phyloP scores from a whole-genome alignment of 2,888 invertebrate species.

The Uloborus plumipes region DNA sequence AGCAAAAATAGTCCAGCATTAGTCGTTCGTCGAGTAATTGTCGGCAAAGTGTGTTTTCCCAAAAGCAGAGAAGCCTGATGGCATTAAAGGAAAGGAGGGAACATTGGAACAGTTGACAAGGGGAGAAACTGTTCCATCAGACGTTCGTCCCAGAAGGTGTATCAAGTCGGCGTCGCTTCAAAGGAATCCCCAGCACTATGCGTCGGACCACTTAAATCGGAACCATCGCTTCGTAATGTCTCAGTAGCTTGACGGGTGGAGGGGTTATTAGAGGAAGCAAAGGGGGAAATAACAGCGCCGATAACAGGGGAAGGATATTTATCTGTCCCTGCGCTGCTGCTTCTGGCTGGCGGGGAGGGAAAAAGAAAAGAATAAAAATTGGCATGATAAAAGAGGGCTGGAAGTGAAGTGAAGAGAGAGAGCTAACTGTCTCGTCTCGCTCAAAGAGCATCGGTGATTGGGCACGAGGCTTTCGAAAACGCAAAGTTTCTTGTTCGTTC shows the following conservation, averaged over 20 bases:
- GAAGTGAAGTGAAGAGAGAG: no score
- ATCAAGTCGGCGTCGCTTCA: conserved; percentile 50
- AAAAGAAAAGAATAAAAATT: conserved; percentile 11
- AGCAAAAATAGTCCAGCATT: conserved; percentile 14
- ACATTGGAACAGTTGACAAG: conserved; percentile 24
- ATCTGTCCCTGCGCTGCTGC: conserved; percentile 15
- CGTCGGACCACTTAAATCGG: conserved; percentile 46
- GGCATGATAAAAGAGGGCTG: neutral
- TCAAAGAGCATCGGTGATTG: conserved; percentile 55
- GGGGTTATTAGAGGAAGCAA: conserved; percentile 51
- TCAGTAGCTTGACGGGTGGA: neutral
- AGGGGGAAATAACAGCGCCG: conserved; percentile 28
- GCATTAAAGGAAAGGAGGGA: conserved; percentile 11
- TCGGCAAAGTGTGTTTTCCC: conserved; percentile 32
- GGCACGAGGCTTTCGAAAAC: neutral
- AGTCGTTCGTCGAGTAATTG: conserved; percentile 32
- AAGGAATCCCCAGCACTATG: conserved; percentile 29
- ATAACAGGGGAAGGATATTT: neutral
- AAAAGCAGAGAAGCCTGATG: conserved; percentile 6
- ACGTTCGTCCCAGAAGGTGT: conserved; percentile 44
- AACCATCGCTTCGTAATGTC: conserved; percentile 49
- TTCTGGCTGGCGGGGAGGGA: conserved; percentile 4
- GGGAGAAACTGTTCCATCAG: conserved; percentile 16
- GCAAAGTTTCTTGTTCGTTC: conserved; percentile 47
- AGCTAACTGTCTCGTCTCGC: neutral